phyloP scores from a whole-genome alignment of 2,113 vertebrate species.

The Ellobius talpinus region DNA sequence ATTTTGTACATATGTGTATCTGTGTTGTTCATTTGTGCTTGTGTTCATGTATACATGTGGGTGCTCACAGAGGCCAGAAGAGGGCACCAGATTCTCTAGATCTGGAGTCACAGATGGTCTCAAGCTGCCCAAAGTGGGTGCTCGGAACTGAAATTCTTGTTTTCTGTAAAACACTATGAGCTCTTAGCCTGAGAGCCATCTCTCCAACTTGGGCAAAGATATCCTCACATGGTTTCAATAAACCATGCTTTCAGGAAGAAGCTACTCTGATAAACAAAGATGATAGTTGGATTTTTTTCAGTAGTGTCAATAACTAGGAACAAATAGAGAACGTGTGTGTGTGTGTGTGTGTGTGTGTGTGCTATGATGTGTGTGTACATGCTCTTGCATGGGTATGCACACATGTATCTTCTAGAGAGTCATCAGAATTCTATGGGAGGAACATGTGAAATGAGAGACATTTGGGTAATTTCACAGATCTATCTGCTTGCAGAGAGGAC shows the following conservation, averaged over 20 bases:
- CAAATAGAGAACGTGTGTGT: not conserved
- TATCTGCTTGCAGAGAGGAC: not conserved
- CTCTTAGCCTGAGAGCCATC: not conserved
- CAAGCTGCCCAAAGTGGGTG: not conserved
- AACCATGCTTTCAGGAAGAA: not conserved
- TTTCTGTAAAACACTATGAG: no score
- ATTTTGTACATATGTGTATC: no score
- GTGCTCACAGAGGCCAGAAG: not conserved
- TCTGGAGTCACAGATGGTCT: not conserved
- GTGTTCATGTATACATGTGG: not conserved
- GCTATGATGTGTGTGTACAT: no score
- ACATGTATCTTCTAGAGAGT: not conserved
- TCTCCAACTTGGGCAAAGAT: not conserved
- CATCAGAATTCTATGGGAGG: not conserved
- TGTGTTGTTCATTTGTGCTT: not conserved
- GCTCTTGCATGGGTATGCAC: not conserved
- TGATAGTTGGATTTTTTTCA: not conserved
- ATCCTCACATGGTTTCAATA: not conserved
- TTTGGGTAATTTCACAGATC: not conserved
- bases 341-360: not conserved
- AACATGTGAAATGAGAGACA: not conserved
- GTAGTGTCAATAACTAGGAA: not conserved
- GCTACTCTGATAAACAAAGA: not conserved
- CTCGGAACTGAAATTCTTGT: not conserved
- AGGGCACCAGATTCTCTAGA: not conserved